These are phyloP conservation scores for Parus major DNA, from an alignment of 2,113 vertebrate species.

Conservation along the genomic window DNA sequence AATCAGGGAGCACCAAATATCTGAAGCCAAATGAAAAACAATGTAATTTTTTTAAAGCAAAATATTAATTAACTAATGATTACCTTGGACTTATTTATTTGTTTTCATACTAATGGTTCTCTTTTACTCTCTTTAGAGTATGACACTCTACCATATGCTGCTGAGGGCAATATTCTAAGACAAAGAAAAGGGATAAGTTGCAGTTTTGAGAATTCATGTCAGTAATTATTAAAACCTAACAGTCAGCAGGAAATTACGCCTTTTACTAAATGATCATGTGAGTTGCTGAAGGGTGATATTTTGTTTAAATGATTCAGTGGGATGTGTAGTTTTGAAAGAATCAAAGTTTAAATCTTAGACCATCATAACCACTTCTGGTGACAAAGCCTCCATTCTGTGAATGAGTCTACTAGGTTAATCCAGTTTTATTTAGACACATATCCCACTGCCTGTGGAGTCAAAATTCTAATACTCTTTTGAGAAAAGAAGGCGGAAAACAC, in stretches of 20 bases:
- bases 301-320: background rate
- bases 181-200: background rate
- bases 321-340: background rate
- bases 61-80: background rate
- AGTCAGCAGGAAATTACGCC: background rate
- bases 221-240: background rate
- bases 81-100: background rate
- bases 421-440: background rate
- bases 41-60: background rate
- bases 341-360: background rate
- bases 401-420: background rate
- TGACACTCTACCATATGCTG: background rate
- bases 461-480: background rate
- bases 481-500: background rate
- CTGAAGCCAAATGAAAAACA: background rate
- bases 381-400: background rate
- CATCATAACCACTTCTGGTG: background rate
- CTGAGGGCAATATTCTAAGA: background rate
- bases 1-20: background rate
- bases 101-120: background rate
- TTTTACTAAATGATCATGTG: background rate
- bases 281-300: background rate
- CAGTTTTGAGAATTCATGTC: background rate
- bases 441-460: background rate
- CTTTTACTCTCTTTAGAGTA: no score